Evolutionary conservation across 2,888 invertebrate species (phyloP), one percentile per base, ranked within the genome.

Genomic region (Patella pellucida): DNA sequence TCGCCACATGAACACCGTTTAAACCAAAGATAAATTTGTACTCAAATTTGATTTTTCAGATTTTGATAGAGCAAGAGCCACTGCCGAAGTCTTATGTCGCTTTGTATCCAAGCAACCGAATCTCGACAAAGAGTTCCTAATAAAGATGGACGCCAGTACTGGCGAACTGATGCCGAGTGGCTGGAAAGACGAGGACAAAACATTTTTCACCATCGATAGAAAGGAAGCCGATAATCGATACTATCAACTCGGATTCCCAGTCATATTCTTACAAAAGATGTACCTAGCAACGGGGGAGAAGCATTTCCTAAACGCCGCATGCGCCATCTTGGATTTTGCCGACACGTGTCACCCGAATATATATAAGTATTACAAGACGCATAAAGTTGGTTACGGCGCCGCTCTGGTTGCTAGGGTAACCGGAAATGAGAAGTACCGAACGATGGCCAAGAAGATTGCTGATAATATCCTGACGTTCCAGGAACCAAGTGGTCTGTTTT

Each of bases 311-410:
- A 62, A 62, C 16, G 69, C 69, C 2, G 76, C 71, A 2, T 70
- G 69, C 68, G 67, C 67, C 19, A 52, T 76, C n/a, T 31, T 72
- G 41, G 72, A 72, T 56, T 76, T 76, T 68, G 76, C 76, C 0
- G 19, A 67, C 16, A 56, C 71, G 7, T 75, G 75, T 54, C 67
- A 69, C 68, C 62, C 62, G 19, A 56, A 72, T 41, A 41, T 72
- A 16, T 72, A 71, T 56, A 69, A 72, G 9, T 76, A 68, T 50
- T 52, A 68, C 14, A 71, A 68, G 56, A 76, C 72, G 23, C 76
- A 76, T 68, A 76, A 76, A 69, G 76, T 76, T 41, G 71, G 52
- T 23, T 76, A 76, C 56, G 75, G 76, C 4, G 68, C 69, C 15
- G 56, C 71, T 14, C 72, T 76, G 15, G 52, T 76, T n/a, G 76